Conservation (phyloP, 2,888 invertebrate genomes). For the Mantis religiosa region DNA sequence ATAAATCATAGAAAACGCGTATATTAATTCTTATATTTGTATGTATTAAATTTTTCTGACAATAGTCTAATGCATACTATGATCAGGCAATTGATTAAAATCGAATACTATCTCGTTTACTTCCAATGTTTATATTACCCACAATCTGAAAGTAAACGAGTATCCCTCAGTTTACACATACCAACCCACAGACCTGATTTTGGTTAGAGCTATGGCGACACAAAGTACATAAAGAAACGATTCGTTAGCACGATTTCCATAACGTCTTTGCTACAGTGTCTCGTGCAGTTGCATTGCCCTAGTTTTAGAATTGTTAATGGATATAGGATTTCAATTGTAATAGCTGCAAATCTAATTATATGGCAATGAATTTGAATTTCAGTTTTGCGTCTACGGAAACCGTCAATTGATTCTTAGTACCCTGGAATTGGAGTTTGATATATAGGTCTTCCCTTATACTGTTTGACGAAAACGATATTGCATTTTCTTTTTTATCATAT, state of each 20-base stretch:
- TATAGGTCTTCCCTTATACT: slow-evolving; percentile 15
- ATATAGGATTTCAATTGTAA: not conserved
- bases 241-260: not conserved
- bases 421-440: slow-evolving; percentile 10
- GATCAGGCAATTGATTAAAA: too few relatives aligned
- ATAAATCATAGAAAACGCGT: too few relatives aligned
- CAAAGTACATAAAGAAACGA: not conserved
- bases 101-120: too few relatives aligned
- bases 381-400: not conserved
- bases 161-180: too few relatives aligned
- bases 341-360: not conserved
- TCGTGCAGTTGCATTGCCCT: not conserved
- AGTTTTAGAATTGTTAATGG: not conserved
- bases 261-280: not conserved
- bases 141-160: too few relatives aligned
- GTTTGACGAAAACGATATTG: slow-evolving; percentile 24
- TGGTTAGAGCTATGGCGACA: not conserved
- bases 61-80: too few relatives aligned
- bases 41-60: too few relatives aligned
- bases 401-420: not conserved
- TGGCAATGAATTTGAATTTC: not conserved
- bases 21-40: too few relatives aligned
- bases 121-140: too few relatives aligned
- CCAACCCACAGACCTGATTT: not conserved
- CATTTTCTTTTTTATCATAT: slow-evolving; percentile 17